phyloP scores from a whole-genome alignment of 1,140 invertebrate genomes.

The Cotesia typhae region DNA sequence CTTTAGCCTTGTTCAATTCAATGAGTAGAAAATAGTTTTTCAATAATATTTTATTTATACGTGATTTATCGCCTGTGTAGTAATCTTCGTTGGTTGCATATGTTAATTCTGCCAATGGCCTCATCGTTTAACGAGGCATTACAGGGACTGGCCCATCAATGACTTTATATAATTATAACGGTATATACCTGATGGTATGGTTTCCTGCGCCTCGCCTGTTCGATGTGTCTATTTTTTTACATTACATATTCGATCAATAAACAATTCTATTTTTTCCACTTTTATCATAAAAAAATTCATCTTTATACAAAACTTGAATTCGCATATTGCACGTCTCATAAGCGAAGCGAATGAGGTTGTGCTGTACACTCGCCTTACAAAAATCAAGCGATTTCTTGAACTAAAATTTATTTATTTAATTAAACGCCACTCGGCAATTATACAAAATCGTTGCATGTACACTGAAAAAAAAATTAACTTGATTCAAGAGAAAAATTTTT shows the following conservation, averaged over 20 bases:
- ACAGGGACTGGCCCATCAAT: constrained; percentile 42
- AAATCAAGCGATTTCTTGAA: no score
- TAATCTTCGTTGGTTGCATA: constrained; percentile 24
- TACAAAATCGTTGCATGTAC: no score
- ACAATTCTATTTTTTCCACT: constrained; percentile 30
- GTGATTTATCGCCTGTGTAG: constrained; percentile 41
- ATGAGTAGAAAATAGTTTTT: constrained; percentile 37
- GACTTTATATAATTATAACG: constrained; percentile 52
- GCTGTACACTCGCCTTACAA: no score
- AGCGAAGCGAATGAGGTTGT: no score
- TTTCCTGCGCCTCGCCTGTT: constrained; percentile 31
- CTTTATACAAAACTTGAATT: constrained; percentile 1
- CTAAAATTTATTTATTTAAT: no score
- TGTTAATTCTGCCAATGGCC: constrained; percentile 2
- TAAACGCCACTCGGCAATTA: no score
- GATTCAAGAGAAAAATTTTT: no score
- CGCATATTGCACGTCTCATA: not conserved
- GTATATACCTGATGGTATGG: constrained; percentile 34
- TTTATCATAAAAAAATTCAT: not conserved
- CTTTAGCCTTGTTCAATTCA: constrained; percentile 45
- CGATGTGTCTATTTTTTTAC: constrained; percentile 6
- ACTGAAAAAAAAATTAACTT: no score
- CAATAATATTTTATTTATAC: constrained; percentile 44
- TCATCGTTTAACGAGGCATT: constrained; percentile 7
- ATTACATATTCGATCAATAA: constrained; percentile 15